Conservation (phyloP, 2,113 vertebrate species). For the Chinchilla lanigera region DNA sequence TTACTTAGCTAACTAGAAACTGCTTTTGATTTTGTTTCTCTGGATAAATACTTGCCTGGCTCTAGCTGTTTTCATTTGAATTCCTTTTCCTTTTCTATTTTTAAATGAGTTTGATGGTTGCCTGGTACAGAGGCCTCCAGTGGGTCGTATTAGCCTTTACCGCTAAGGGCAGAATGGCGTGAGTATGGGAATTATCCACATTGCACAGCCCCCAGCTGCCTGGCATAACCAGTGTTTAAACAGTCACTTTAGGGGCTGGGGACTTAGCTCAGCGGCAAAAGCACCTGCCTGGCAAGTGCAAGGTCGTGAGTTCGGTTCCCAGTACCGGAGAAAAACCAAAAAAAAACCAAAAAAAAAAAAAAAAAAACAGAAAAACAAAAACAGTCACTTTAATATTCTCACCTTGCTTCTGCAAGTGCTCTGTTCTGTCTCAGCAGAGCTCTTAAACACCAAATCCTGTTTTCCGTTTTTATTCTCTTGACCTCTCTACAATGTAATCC, state of each 20-base stretch:
- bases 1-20: conserved; percentile 32
- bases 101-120: neutral
- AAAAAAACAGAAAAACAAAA: too few species aligned
- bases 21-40: conserved; percentile 51
- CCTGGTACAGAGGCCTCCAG: neutral
- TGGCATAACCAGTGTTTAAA: neutral
- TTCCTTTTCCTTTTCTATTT: neutral
- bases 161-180: too few species aligned
- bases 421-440: neutral
- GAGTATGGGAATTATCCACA: neutral
- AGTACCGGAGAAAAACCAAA: too few species aligned
- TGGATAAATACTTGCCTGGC: neutral
- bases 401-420: neutral
- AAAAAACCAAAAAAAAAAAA: too few species aligned
- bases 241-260: neutral
- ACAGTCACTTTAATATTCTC: neutral
- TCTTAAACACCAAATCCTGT: neutral
- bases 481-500: neutral
- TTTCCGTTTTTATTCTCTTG: neutral
- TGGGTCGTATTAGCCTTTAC: neutral
- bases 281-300: too few species aligned
- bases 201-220: neutral
- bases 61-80: neutral
- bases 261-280: too few species aligned
- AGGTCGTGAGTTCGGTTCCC: too few species aligned